phyloP scores from a whole-genome alignment of 1,140 invertebrate species.

The Drosophila bocqueti region DNA sequence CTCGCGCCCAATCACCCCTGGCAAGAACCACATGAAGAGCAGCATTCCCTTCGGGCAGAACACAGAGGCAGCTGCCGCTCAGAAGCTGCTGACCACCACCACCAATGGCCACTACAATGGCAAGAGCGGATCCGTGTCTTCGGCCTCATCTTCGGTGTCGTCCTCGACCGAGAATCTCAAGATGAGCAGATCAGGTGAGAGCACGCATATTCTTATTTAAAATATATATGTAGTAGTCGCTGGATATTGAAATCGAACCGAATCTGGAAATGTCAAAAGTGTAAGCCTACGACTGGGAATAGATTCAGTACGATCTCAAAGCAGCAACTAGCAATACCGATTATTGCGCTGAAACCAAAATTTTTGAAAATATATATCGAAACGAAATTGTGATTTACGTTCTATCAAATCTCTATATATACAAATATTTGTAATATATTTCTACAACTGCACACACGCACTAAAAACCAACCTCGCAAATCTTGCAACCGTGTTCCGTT shows the following conservation, averaged over 20 bases:
- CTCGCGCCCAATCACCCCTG: constrained; percentile 75
- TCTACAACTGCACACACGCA: constrained; percentile 38
- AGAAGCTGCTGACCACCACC: constrained; percentile 62
- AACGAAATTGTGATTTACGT: constrained; percentile 23
- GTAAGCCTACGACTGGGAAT: neutral
- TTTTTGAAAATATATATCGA: constrained; percentile 2
- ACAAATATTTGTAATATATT: constrained; percentile 26
- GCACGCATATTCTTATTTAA: neutral
- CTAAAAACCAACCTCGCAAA: constrained; percentile 10
- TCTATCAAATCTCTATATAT: constrained; percentile 14
- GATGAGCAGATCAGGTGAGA: constrained; percentile 81
- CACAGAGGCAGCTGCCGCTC: constrained; percentile 64
- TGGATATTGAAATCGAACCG: constrained; percentile 19
- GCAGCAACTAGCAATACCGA: constrained; percentile 18
- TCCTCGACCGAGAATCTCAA: constrained; percentile 83
- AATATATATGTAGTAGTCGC: constrained; percentile 39
- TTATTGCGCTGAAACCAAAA: constrained; percentile 16
- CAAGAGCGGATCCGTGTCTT: constrained; percentile 80
- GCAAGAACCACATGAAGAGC: constrained; percentile 84
- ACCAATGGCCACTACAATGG: constrained; percentile 77
- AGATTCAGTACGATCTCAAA: constrained; percentile 31
- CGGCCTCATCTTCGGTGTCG: constrained; percentile 81
- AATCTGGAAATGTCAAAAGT: constrained; percentile 15
- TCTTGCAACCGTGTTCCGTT: neutral
- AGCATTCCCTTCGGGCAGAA: constrained; percentile 82